Evolutionary conservation across 35 echinoderm and acorn worm species (phyloP).

Genomic region (Strongylocentrotus purpuratus): DNA sequence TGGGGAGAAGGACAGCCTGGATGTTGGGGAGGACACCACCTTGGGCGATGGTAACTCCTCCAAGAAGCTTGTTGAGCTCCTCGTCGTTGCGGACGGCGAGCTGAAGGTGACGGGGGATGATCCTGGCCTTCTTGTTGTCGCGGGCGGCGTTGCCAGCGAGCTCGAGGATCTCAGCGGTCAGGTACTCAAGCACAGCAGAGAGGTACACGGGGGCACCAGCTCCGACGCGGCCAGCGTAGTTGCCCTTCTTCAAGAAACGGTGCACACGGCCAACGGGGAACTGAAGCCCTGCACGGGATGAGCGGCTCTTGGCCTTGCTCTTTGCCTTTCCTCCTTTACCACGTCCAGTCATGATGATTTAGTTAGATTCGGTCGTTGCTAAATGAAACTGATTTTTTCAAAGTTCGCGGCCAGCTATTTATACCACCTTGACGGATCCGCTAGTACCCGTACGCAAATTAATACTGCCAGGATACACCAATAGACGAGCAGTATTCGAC

Average conservation of each 20-base stretch:
- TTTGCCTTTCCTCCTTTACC: constrained; percentile 73
- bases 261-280: constrained; percentile 87
- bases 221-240: constrained; percentile 68
- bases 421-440: constrained; percentile 1
- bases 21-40: constrained; percentile 94
- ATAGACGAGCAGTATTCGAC: not conserved
- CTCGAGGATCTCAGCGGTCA: constrained; percentile 88
- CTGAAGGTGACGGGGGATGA: constrained; percentile 87
- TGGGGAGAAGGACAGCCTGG: constrained; percentile 91
- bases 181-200: constrained; percentile 81
- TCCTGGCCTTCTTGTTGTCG: constrained; percentile 88
- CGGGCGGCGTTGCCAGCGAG: constrained; percentile 88
- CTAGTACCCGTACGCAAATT: not conserved
- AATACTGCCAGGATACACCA: not conserved
- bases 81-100: constrained; percentile 89
- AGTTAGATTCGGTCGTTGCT: not conserved
- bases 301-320: constrained; percentile 66
- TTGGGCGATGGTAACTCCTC: constrained; percentile 82
- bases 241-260: constrained; percentile 80
- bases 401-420: not conserved
- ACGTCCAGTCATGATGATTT: constrained; percentile 77
- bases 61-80: constrained; percentile 78
- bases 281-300: constrained; percentile 80
- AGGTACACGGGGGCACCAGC: constrained; percentile 88
- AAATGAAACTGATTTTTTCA: not conserved